Evolutionary conservation across 2,113 vertebrate genomes (phyloP).

Genomic region (Crotophaga sulcirostris): DNA sequence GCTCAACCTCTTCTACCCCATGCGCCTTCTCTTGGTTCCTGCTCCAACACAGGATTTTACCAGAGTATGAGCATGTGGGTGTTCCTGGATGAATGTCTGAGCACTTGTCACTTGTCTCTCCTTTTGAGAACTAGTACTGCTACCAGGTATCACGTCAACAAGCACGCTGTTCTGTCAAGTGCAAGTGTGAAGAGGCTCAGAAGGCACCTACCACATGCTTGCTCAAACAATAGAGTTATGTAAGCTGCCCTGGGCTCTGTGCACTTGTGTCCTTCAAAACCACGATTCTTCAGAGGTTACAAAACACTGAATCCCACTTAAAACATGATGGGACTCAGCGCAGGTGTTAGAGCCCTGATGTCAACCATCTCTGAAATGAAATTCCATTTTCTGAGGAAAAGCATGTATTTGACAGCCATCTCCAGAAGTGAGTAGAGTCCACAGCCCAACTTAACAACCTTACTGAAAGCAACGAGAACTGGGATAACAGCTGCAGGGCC

Average conservation of each 20-base stretch:
- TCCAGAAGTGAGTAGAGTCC: neutral
- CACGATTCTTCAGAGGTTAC: neutral
- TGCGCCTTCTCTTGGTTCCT: neutral
- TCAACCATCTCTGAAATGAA: neutral
- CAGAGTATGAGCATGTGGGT: neutral
- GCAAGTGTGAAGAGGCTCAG: neutral
- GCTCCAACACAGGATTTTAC: neutral
- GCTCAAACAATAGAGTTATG: neutral
- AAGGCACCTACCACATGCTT: neutral
- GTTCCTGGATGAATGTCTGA: neutral
- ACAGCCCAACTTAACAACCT: neutral
- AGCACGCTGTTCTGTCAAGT: rapidly evolving
- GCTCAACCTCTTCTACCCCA: neutral
- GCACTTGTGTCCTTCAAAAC: neutral
- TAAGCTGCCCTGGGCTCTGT: neutral
- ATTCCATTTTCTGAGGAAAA: neutral
- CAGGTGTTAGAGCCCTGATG: neutral
- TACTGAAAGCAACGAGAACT: neutral
- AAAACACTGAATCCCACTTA: neutral
- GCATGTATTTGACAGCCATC: neutral
- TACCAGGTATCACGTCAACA: neutral
- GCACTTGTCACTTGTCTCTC: neutral
- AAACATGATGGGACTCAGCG: neutral
- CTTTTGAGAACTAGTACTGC: neutral
- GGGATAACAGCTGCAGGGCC: neutral